phyloP scores from a whole-genome alignment of 2,113 vertebrate species.

The Podarcis cretensis region DNA sequence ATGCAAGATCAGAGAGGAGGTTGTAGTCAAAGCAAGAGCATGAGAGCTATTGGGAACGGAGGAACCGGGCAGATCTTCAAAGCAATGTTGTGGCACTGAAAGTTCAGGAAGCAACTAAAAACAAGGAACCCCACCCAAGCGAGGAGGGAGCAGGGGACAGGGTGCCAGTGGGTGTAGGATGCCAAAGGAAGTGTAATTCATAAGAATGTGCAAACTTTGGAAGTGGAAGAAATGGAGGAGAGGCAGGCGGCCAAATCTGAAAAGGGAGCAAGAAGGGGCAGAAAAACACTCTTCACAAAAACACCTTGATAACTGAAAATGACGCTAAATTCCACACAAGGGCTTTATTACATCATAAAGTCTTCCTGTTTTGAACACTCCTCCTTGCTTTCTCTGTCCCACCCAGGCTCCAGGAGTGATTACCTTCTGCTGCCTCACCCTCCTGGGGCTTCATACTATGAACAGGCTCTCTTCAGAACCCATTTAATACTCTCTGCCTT shows the following conservation, averaged over 20 bases:
- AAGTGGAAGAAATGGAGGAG: not conserved
- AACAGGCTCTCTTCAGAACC: too few species aligned
- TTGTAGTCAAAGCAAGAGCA: not conserved
- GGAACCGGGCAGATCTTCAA: not conserved
- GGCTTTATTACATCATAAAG: not conserved
- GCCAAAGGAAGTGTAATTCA: not conserved
- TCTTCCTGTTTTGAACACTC: not conserved
- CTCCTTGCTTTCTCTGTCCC: not conserved
- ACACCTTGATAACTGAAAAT: not conserved
- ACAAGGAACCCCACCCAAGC: not conserved
- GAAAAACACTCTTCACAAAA: not conserved
- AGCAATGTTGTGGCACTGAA: not conserved
- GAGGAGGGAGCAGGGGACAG: not conserved
- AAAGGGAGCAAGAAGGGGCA: not conserved
- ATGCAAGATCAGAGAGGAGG: not conserved
- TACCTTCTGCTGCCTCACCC: not conserved
- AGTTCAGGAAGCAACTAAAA: not conserved
- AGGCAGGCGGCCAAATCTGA: not conserved
- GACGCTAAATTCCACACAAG: not conserved
- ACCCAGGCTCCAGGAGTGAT: not conserved
- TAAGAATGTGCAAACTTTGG: not conserved
- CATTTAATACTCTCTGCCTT: too few species aligned
- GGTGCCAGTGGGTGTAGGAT: not conserved
- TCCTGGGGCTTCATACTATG: not conserved
- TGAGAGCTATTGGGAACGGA: not conserved